Conservation (phyloP, 2,888 invertebrate genomes). For the Cosmorhoe ocellata region DNA sequence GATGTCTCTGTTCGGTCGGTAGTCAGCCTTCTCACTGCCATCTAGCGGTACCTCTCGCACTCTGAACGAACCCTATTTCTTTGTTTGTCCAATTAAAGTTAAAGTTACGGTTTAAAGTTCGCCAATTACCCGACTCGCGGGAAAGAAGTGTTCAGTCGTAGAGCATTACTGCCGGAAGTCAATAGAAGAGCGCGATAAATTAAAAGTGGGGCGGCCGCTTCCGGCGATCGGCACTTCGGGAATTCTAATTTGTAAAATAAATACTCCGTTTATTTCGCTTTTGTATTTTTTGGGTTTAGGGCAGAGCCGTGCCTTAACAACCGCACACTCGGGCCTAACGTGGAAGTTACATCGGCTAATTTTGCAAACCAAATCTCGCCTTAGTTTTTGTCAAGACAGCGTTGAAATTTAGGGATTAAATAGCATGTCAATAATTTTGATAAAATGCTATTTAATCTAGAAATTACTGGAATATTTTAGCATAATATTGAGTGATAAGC, state of each 20-base stretch:
- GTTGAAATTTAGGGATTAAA: too few species aligned
- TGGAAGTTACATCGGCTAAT: too few species aligned
- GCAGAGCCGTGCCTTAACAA: too few species aligned
- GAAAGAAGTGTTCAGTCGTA: slow-evolving; percentile 42
- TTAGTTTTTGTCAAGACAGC: too few species aligned
- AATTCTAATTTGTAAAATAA: slow-evolving; percentile 17
- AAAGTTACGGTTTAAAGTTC: slow-evolving; percentile 35
- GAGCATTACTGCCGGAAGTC: slow-evolving; percentile 37
- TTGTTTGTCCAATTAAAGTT: slow-evolving; percentile 18
- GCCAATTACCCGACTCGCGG: slow-evolving; percentile 43
- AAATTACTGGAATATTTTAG: too few species aligned
- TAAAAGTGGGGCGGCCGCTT: slow-evolving; percentile 35
- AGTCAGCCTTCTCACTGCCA: too few species aligned
- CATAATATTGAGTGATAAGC: too few species aligned
- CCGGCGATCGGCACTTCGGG: neutral
- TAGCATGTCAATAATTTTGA: too few species aligned
- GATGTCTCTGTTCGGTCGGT: neutral
- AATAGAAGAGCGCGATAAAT: slow-evolving; percentile 41
- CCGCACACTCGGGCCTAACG: too few species aligned
- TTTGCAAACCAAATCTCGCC: too few species aligned
- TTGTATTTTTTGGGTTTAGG: neutral
- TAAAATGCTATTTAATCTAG: too few species aligned
- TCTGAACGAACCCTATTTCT: slow-evolving; percentile 1
- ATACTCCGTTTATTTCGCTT: neutral
- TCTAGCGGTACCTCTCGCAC: too few species aligned